Evolutionary conservation across 2,797 vertebrate species (phyloP).

Genomic region (Sternarchorhynchus goeldii): DNA sequence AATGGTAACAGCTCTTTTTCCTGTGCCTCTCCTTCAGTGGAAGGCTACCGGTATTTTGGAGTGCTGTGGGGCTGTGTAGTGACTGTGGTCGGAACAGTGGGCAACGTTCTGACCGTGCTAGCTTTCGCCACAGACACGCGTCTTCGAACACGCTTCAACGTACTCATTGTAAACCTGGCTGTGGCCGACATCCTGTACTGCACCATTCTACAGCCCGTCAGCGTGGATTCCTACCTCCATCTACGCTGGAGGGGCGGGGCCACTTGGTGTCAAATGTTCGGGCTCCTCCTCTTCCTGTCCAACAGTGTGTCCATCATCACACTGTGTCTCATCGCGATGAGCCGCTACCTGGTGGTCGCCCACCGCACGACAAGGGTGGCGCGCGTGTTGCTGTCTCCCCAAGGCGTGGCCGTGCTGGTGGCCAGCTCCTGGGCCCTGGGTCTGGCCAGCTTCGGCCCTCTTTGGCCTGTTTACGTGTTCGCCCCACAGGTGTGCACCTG

Average conservation of each 20-base stretch:
- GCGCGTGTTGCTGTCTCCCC: slow-evolving; percentile 75
- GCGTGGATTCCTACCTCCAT: slow-evolving; percentile 84
- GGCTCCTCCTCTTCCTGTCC: slow-evolving; percentile 85
- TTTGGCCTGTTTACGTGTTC: slow-evolving; percentile 81
- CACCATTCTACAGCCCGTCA: slow-evolving; percentile 84
- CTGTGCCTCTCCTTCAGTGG: slow-evolving; percentile 80
- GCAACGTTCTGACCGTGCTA: slow-evolving; percentile 85
- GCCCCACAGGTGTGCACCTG: slow-evolving; percentile 88
- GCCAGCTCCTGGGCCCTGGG: slow-evolving; percentile 76
- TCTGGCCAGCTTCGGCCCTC: slow-evolving; percentile 79
- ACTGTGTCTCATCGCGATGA: slow-evolving; percentile 81
- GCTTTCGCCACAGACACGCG: slow-evolving; percentile 75
- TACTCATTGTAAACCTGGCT: slow-evolving; percentile 86
- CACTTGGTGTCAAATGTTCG: slow-evolving; percentile 80
- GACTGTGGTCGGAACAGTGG: slow-evolving; percentile 77
- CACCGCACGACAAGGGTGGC: slow-evolving; percentile 75
- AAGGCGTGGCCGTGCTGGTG: slow-evolving; percentile 70
- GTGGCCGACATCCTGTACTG: slow-evolving; percentile 86
- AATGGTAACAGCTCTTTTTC: slow-evolving; percentile 74
- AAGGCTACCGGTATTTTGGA: slow-evolving; percentile 81
- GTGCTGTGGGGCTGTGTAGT: slow-evolving; percentile 82
- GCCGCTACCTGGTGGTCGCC: slow-evolving; percentile 83
- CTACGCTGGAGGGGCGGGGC: slow-evolving; percentile 80
- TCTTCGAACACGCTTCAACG: slow-evolving; percentile 84
- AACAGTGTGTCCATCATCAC: slow-evolving; percentile 88